phyloP scores from a whole-genome alignment of 2,797 vertebrate genomes.

The Acrossocheilus fasciatus region DNA sequence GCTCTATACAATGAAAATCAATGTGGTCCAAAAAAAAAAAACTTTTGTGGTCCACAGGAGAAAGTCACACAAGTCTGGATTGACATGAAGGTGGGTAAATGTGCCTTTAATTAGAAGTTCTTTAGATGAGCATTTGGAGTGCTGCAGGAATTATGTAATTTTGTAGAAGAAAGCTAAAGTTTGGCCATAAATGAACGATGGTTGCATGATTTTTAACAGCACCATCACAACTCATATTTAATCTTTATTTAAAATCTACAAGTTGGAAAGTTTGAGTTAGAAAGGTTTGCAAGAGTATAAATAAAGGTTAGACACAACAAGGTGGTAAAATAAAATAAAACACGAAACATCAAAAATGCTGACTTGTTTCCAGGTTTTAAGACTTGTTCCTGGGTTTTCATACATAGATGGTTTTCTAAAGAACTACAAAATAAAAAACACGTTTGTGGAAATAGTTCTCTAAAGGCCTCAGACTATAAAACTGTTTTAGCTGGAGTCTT shows the following conservation, averaged over 20 bases:
- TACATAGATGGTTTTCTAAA: background rate
- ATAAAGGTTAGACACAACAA: background rate
- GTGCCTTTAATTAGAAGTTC: background rate
- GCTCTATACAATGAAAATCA: background rate
- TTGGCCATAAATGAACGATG: background rate
- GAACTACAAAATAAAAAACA: background rate
- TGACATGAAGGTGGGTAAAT: background rate
- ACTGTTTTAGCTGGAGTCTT: background rate
- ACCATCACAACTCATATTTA: background rate
- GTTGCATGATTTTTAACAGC: background rate
- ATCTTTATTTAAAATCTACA: background rate
- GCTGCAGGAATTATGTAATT: background rate
- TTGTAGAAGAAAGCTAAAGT: background rate
- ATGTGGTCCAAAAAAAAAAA: background rate
- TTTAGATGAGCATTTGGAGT: background rate
- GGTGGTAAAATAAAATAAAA: background rate
- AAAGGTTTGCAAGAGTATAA: background rate
- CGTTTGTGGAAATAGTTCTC: background rate
- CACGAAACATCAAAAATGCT: background rate
- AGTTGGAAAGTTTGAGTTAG: background rate
- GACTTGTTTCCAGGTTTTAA: background rate
- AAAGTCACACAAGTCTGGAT: background rate
- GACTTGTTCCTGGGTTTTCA: too few species aligned
- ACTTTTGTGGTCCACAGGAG: background rate
- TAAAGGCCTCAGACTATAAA: background rate